Base-by-base conservation (phyloP, 2,113 vertebrate species). In the Cnemophilus loriae region DNA sequence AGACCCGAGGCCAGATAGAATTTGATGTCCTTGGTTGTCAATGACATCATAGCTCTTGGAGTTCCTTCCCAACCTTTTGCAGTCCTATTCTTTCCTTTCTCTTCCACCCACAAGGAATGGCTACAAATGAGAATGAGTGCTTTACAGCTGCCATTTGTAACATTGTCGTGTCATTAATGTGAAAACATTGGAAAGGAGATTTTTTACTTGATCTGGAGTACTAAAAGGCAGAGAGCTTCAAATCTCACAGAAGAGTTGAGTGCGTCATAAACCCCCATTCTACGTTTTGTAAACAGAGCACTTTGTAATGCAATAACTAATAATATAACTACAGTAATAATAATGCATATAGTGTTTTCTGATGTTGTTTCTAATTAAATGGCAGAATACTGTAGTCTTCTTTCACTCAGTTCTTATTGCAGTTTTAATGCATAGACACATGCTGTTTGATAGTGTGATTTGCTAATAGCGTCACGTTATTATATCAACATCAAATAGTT, bases 221-320 rank as follows among this genome's bases (percentile, higher is more conserved):
- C 87, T 84, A 87, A 95, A 81, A 65, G n/a, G 33, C 42, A 94
- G 80, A 90, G 87, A 28, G 52, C 73, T 89, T 91, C 30, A 82
- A 39, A 80, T 88, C 63, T 91, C 70, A 57, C 46, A 35, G 55
- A 57, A 47, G n/a, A 80, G 4, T 5, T 83, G 78, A 92, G 39
- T 64, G 47, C 56, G 56, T 95, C 80, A 91, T 55, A 93, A 94
- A 35, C 11, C 26, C 37, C 35, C 55, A 71, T 90, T 87, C 71
- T 55, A 19, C 28, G 33, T 18, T 53, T 33, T 47, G 39, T 41
- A 89, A 79, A 85, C 33, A 85, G 53, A 92, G 30, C 18, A n/a
- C 41, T 83, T 85, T 11, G 11, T 91, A 95, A 90, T 76, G 42
- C 39, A 76, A 23, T 69, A 77, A 69, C 35, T 70, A 83, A 71